These are phyloP conservation scores for Diogma glabrata DNA, from an alignment of 2,888 invertebrate genomes.

Conservation along the genomic window DNA sequence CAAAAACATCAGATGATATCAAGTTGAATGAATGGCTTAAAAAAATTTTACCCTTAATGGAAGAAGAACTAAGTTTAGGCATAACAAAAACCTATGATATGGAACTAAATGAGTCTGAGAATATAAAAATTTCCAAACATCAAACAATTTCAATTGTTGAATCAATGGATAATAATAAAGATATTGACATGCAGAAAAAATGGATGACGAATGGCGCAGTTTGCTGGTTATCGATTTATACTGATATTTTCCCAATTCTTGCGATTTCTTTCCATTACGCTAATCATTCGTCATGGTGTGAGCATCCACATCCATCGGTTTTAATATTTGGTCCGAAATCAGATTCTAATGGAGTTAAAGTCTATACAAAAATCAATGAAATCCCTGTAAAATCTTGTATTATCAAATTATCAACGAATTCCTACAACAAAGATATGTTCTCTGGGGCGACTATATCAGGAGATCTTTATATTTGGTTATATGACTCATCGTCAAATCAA, in stretches of 20 bases:
- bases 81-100: constrained; percentile 25
- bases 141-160: constrained; percentile 4
- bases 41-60: constrained; percentile 37
- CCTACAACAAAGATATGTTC: constrained; percentile 30
- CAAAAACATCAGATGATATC: constrained; percentile 28
- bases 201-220: constrained; percentile 28
- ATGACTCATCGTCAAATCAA: constrained; percentile 18
- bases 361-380: constrained; percentile 25
- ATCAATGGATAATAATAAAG: neutral
- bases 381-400: constrained; percentile 31
- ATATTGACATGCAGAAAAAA: neutral
- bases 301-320: constrained; percentile 30
- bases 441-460: constrained; percentile 28
- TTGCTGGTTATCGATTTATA: constrained; percentile 32
- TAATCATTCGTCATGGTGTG: constrained; percentile 33
- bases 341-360: neutral
- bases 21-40: constrained; percentile 39
- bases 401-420: constrained; percentile 28
- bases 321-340: constrained; percentile 29
- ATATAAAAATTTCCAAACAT: neutral
- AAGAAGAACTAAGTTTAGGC: constrained; percentile 36
- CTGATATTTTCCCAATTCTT: constrained; percentile 31
- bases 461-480: constrained; percentile 32
- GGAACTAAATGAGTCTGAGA: constrained; percentile 20
- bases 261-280: constrained; percentile 28